phyloP scores from a whole-genome alignment of 2,113 vertebrate genomes.

The Buteo buteo region DNA sequence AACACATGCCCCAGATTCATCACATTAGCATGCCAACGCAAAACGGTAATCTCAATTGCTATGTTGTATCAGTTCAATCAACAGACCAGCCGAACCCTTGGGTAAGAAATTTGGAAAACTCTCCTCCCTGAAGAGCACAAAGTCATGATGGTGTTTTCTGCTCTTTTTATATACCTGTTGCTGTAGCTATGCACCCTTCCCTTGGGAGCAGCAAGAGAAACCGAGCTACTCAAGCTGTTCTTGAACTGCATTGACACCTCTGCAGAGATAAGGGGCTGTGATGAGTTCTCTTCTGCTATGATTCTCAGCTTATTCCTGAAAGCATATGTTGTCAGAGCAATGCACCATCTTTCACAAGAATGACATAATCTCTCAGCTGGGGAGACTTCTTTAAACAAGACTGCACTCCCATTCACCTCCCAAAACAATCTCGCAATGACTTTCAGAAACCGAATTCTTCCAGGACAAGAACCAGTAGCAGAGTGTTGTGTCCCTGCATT shows the following conservation, averaged over 20 bases:
- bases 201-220: background rate
- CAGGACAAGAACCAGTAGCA: background rate
- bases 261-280: background rate
- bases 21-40: background rate
- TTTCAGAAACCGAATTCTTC: background rate
- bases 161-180: background rate
- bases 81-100: background rate
- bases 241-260: background rate
- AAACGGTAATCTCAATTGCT: background rate
- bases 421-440: background rate
- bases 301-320: slow-evolving; percentile 1
- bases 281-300: background rate
- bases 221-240: background rate
- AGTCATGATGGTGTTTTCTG: background rate
- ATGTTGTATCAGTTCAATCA: background rate
- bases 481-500: background rate
- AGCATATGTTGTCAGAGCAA: background rate
- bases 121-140: background rate
- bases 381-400: background rate
- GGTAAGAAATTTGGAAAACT: background rate
- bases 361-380: background rate
- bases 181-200: background rate
- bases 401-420: background rate
- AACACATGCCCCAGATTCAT: background rate
- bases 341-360: background rate